These are phyloP conservation scores for Crocuta crocuta DNA, from an alignment of 2,113 vertebrate genomes.

Conservation along the genomic window DNA sequence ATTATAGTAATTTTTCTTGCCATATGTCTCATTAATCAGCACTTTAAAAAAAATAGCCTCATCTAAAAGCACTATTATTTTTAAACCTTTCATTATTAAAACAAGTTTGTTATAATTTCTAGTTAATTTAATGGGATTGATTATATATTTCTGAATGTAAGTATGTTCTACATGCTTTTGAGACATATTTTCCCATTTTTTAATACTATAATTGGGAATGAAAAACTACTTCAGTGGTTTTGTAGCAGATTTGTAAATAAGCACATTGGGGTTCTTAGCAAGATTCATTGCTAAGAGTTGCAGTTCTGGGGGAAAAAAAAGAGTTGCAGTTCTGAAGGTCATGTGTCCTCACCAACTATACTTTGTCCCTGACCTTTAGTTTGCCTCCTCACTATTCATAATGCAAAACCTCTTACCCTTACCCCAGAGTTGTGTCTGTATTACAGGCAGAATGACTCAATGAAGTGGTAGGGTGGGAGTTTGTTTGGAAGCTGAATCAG, in stretches of 20 bases:
- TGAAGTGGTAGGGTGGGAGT: neutral
- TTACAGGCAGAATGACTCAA: neutral
- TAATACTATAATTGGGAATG: neutral
- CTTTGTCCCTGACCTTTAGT: neutral
- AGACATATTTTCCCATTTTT: constrained; percentile 43
- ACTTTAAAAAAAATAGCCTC: constrained; percentile 65
- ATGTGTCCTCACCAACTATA: neutral
- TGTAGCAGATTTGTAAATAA: constrained; percentile 31
- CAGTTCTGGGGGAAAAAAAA: neutral
- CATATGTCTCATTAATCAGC: constrained; percentile 75
- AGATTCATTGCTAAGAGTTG: neutral
- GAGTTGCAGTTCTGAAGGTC: neutral
- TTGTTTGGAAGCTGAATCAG: neutral
- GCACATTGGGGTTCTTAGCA: neutral
- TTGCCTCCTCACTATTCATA: neutral
- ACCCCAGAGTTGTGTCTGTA: neutral
- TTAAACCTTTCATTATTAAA: constrained; percentile 72
- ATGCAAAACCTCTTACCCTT: neutral
- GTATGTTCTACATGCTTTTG: constrained; percentile 54
- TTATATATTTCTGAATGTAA: constrained; percentile 40
- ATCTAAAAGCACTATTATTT: constrained; percentile 70
- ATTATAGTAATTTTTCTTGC: constrained; percentile 69
- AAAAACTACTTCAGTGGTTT: neutral
- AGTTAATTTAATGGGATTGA: constrained; percentile 67
- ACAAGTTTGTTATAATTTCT: neutral